Percentiles rank a stretch among this genome's conserved stretches.
Conservation (phyloP, 2,888 invertebrate species). For the Drosophila nigritarsus region DNA sequence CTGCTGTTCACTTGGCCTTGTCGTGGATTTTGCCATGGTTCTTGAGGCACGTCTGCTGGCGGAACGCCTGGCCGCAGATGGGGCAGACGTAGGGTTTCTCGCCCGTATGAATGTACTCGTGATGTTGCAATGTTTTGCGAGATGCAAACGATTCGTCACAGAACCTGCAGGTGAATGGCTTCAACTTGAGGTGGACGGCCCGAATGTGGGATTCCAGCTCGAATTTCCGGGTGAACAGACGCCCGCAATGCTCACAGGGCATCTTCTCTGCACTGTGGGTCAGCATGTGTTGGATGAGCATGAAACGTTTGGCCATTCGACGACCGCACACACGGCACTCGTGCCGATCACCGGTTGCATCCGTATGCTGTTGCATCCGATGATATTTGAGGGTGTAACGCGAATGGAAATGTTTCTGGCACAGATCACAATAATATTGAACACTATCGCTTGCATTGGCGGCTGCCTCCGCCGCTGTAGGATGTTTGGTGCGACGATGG, state of each 20-base stretch:
- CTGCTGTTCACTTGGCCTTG: conserved; percentile 26
- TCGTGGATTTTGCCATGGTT: conserved; percentile 79
- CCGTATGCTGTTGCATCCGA: conserved; percentile 73
- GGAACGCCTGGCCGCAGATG: conserved; percentile 80
- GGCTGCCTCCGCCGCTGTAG: conserved; percentile 71
- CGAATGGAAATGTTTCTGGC: conserved; percentile 80
- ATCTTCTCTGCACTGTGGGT: conserved; percentile 78
- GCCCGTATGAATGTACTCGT: conserved; percentile 83
- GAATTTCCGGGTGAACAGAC: conserved; percentile 77
- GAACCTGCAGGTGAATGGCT: conserved; percentile 76
- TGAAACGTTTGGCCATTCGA: conserved; percentile 80
- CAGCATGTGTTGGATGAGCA: conserved; percentile 82
- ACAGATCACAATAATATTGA: conserved; percentile 70
- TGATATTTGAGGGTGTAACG: conserved; percentile 81
- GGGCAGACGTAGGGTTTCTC: conserved; percentile 84
- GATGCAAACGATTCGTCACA: conserved; percentile 80
- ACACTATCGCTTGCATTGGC: conserved; percentile 59
- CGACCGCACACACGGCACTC: conserved; percentile 79
- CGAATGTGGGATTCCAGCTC: conserved; percentile 80
- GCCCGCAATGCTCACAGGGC: conserved; percentile 80
- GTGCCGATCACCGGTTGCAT: conserved; percentile 54
- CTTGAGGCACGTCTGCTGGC: conserved; percentile 81
- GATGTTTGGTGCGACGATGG: conserved; percentile 82
- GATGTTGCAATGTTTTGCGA: conserved; percentile 77
- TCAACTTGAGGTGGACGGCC: conserved; percentile 81